A percentile compares a stretch with the other conserved stretches of the same genome.
These are phyloP conservation scores for Amphimallon solstitiale DNA, from an alignment of 2,888 invertebrate species.

Conservation along the genomic window DNA sequence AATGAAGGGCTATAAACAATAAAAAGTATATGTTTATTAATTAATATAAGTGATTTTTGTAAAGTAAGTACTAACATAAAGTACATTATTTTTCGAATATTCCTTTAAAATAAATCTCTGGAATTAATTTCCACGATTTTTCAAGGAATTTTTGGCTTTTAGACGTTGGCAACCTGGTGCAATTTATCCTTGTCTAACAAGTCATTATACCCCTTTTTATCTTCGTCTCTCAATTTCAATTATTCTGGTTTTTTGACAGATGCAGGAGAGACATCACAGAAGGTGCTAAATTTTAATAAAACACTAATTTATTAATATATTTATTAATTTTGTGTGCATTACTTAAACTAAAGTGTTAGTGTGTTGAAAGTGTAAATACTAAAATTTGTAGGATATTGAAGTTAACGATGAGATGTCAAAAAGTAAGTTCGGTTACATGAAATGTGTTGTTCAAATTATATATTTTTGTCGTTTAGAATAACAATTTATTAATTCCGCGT, in stretches of 20 bases:
- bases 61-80: no score
- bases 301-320: conserved; percentile 22
- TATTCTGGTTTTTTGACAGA: conserved; percentile 14
- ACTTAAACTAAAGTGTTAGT: conserved; percentile 22
- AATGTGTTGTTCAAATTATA: background rate
- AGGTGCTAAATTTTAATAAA: conserved; percentile 25
- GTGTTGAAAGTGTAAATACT: conserved; percentile 16
- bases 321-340: conserved; percentile 1
- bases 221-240: background rate
- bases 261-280: conserved; percentile 9
- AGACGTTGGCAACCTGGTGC: no score
- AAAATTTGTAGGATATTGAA: background rate
- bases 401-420: conserved; percentile 50
- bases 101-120: no score
- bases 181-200: no score
- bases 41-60: no score
- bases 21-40: no score
- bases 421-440: conserved; percentile 42
- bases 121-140: no score
- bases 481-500: background rate
- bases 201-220: background rate
- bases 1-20: no score
- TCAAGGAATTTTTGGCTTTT: no score
- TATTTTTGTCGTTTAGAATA: background rate
- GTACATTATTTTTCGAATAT: no score